Evolutionary conservation across 2,797 vertebrate species (phyloP), one percentile per base, ranked within the genome.

Genomic region (Rhadinocentrus ornatus): DNA sequence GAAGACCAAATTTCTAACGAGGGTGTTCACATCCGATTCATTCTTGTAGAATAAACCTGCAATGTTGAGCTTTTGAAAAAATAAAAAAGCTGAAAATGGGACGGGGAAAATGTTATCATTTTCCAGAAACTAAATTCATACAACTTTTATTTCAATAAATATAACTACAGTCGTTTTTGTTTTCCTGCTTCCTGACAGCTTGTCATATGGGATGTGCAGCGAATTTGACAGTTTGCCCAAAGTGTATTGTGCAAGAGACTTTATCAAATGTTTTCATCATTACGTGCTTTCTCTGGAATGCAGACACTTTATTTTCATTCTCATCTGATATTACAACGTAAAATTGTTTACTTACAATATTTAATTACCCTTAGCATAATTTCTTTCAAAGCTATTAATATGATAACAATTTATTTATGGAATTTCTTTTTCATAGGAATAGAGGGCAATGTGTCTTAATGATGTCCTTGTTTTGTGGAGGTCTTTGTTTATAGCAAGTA

Each of bases 161-260:
- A 10, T 44, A n/a, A 41, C 16, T 63, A 39, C 58, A 65, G 64
- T 66, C 16, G 39, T 48, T 8, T 24, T 15, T 69, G 22, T 66
- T 39, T 48, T 53, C 10, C 32, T 75, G 31, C 48, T 79, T 66
- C 31, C 68, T 67, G 66, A 66, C 41, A 65, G 78, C 66, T 68
- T 61, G 44, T 63, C 39, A 37, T 61, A 68, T 62, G 79, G 82
- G 80, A 83, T 84, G 69, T 75, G 57, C 69, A 46, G 26, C 70
- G 59, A 50, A 20, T 71, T 54, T 62, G 54, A 71, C 69, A 69
- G 22, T 61, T 66, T 35, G 56, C 56, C 48, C 59, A 31, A 27
- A 64, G 56, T 79, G 59, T 72, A 48, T 67, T 70, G 66, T 67
- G 63, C 71, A 71, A 70, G 62, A 60, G 52, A 22, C 27, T 31